Base-by-base conservation (phyloP, 2,888 invertebrate species). In the Herminia tarsipennalis region DNA sequence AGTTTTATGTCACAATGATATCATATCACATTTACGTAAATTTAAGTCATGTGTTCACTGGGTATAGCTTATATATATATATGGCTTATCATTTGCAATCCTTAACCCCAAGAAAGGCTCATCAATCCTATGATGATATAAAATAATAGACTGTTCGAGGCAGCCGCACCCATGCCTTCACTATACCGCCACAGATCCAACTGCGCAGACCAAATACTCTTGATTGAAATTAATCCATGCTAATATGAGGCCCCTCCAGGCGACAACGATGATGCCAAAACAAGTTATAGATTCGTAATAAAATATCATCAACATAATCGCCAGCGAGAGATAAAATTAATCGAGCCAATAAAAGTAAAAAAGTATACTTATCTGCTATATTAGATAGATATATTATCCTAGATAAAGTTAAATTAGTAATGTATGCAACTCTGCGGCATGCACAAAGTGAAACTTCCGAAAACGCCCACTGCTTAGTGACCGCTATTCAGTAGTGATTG, bases 221-320 rank as follows among this genome's bases (percentile, higher is more conserved):
- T 76, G 75, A 81, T 82, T 80, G 70, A 73, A 79, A 82, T 81
- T 76, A 80, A 81, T 81, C 78, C 80, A 83, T 81, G 78, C 77
- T 80, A 82, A 83, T 82, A 79, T 77, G 82, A 70, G 82, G 83
- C 83, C 81, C 79, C 72, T 68, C 56, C 76, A 81, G 80, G 82
- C 78, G 70, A 70, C 70, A 63, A 59, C 66, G 52, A 52, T 64
- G 59, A 62, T 66, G 59, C 57, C 63, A 55, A 70, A 75, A 78
- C 77, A 43, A 72, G 78, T 75, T 78, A 56, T 57, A 46, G 49
- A 64, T 62, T 60, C 47, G 66, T 68, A 63, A 61, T 62, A 62
- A 68, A 66, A 67, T 64, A 70, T 69, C 59, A 65, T 58, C 57
- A 53, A 53, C 57, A 45, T 60, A 65, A 66, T 65, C 51, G 56